Evolutionary conservation across 2,888 invertebrate species (phyloP), one percentile per base, ranked within the genome.

Genomic region (Eledona agricola): DNA sequence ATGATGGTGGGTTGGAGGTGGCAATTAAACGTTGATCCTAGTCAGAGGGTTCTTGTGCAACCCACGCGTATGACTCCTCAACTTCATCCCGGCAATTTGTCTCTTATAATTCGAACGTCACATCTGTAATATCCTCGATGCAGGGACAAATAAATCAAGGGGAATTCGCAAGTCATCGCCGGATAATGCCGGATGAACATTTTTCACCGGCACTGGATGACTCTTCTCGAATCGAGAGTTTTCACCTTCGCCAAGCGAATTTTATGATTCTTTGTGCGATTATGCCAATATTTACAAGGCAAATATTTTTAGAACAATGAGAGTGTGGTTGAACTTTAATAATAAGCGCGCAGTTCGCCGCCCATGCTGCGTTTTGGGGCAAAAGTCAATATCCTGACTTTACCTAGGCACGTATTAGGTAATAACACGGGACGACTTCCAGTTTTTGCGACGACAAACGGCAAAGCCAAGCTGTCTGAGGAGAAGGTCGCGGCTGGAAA

Each of bases 361-460:
- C 26, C 4, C 9, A n/a, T 11, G 10, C 11, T 31, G 31, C 16
- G 13, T 31, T 38, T 52, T 49, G 26, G 15, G 52, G 51, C 50
- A 57, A 63, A 63, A 68, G 69, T 67, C 67, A 69, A 69, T 61
- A 69, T 65, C 69, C 67, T 67, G 59, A 35, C 37, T 61, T 65
- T 67, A 67, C 66, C 64, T 51, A 64, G 64, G 62, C 59, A 65
- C 70, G 61, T 70, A 70, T 70, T 70, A 69, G 70, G 70, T 65
- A 69, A 67, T 67, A 60, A 52, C 51, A 47, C 46, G 49, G 22
- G 37, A 29, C 57, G 55, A 62, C 63, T 63, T 66, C 68, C 58
- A 67, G 62, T 69, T 69, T 69, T 69, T 69, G 61, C 51, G 29
- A 32, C 32, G 60, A 57, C 53, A 22, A 17, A 35, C 12, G 58